These are phyloP conservation scores for Caenorhabditis plicata DNA, from an alignment of 2,888 invertebrate species.

Conservation along the genomic window DNA sequence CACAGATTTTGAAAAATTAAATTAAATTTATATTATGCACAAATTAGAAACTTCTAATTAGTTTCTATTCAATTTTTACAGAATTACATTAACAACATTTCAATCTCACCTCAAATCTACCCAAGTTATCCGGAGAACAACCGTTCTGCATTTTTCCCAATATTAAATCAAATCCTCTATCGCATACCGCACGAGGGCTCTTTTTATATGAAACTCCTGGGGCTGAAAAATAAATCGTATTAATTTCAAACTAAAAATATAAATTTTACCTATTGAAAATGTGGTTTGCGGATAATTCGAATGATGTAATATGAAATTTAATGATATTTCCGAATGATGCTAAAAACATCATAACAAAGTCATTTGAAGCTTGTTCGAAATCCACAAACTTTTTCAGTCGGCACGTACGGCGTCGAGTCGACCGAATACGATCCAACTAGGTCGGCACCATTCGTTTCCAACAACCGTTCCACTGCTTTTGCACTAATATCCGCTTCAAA, in stretches of 20 bases:
- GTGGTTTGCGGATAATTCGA: slow-evolving; percentile 56
- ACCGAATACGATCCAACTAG: slow-evolving; percentile 8
- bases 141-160: slow-evolving; percentile 50
- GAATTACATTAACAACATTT: no score
- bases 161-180: slow-evolving; percentile 56
- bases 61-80: no score
- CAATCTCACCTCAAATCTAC: slow-evolving; percentile 29
- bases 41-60: no score
- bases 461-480: slow-evolving; percentile 24
- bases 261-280: slow-evolving; percentile 41
- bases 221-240: slow-evolving; percentile 11
- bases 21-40: background rate
- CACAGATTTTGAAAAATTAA: background rate
- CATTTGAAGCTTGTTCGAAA: background rate
- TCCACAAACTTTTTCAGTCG: slow-evolving; percentile 4
- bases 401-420: slow-evolving; percentile 18
- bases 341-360: background rate
- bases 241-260: background rate
- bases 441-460: slow-evolving; percentile 26
- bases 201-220: slow-evolving; percentile 31
- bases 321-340: slow-evolving; percentile 1
- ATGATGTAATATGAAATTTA: slow-evolving; percentile 48
- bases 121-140: slow-evolving; percentile 24
- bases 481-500: slow-evolving; percentile 35
- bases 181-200: slow-evolving; percentile 45